Evolutionary conservation across 2,113 vertebrate species (phyloP).

Genomic region (Calonectris borealis): DNA sequence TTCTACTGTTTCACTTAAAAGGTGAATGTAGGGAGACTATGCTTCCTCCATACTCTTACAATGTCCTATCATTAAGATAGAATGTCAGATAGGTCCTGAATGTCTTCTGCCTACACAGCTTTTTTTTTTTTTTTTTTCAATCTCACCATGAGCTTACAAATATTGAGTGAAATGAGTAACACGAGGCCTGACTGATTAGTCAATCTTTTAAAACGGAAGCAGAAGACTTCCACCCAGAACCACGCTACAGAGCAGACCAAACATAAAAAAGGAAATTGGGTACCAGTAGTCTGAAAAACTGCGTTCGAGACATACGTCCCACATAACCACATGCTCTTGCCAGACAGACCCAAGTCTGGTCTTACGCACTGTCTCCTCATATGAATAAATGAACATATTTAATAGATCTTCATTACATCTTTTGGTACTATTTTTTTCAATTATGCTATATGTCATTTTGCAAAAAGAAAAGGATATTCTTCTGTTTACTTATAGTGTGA

Average conservation of each 20-base stretch:
- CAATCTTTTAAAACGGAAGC: conserved; percentile 46
- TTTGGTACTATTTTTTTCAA: not conserved
- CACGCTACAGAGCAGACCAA: not conserved
- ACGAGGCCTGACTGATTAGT: not conserved
- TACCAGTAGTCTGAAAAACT: conserved; percentile 22
- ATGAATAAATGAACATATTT: not conserved
- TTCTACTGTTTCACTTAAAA: not conserved
- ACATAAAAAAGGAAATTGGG: conserved; percentile 61
- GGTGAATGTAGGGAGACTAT: not conserved
- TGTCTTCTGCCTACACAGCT: not conserved
- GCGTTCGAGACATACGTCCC: conserved; percentile 6
- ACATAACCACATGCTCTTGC: conserved; percentile 20
- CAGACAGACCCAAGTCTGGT: conserved; percentile 32
- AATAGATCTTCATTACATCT: not conserved
- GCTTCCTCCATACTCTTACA: not conserved
- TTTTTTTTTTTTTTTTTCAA: not conserved
- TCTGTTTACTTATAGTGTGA: not conserved
- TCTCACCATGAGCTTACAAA: not conserved
- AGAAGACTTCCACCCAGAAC: conserved; percentile 42
- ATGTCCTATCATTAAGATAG: not conserved
- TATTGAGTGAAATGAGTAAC: conserved; percentile 38
- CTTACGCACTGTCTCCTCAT: conserved; percentile 15
- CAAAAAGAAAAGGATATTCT: not conserved
- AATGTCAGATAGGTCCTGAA: not conserved
- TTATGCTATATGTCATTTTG: rapidly evolving